Base-by-base conservation (phyloP, 2,113 vertebrate species). In the Cephalophus harveyi region DNA sequence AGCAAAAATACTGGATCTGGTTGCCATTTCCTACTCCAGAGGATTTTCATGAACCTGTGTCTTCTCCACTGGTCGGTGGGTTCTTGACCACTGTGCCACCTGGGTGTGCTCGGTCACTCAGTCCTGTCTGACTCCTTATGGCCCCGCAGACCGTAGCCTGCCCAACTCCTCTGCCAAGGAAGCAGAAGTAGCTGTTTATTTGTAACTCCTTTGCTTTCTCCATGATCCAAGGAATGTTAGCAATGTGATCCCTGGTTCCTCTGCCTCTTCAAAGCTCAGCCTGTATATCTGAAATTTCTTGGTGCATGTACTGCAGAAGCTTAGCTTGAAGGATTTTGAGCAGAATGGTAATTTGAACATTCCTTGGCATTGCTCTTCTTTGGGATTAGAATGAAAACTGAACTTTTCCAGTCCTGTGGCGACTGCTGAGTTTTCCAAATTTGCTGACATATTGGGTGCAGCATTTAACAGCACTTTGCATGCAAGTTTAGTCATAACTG, bases 401-500 rank as follows among this genome's bases (percentile, higher is more conserved):
- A 74, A 21, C 19, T 40, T 74, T 74, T 40, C 36, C 67, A 40
- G n/a, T 74, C 36, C 21, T 36, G 36, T 74, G 67, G 67, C 1
- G 6, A 40, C 67, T 25, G 36, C 2, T 74, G 36, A 74, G 19
- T 40, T 74, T 40, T 40, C 67, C 21, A 40, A 74, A 74, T 40
- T 74, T 74, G 67, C 36, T 74, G 36, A 40, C 67, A 25, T 74
- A 3, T 25, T 74, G 67, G 40, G 36, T 74, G 36, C 36, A 74
- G 21, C 21, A 74, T 40, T 40, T 74, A 74, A 40, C 5, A 74
- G 67, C 36, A 40, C 36, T 25, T 23, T 74, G 9, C 21, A 36
- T 36, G 64, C 64, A 71, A 21, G 33, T 21, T 74, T 40, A 40
- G 19, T 74, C 2, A 13, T 40, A 40, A 40, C 21, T 0, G 0